Conservation (phyloP, 2,888 invertebrate genomes). For the Macroteleia sp. region DNA sequence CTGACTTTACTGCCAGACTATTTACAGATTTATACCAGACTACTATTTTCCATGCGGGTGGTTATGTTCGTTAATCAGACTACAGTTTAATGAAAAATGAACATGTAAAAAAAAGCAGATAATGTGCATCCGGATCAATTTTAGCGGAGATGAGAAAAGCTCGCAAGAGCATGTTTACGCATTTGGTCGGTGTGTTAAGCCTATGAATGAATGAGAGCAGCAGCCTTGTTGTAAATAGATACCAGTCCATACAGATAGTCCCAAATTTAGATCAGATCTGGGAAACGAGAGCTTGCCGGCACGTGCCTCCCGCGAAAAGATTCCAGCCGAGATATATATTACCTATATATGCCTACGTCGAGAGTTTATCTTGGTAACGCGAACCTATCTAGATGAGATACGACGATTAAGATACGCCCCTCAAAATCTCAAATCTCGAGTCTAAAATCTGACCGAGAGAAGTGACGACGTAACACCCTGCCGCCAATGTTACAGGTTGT, state of each 20-base stretch:
- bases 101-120: constrained; percentile 14
- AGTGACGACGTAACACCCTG: constrained; percentile 67
- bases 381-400: constrained; percentile 82
- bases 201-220: constrained; percentile 43
- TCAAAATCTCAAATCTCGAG: constrained; percentile 79
- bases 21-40: too few species aligned
- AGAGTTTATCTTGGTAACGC: constrained; percentile 80
- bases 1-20: too few species aligned
- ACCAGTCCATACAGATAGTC: constrained; percentile 68
- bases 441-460: constrained; percentile 78
- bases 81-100: too few species aligned
- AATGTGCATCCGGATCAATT: constrained; percentile 16
- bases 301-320: constrained; percentile 75
- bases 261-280: constrained; percentile 79
- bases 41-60: too few species aligned
- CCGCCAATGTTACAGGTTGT: constrained; percentile 73
- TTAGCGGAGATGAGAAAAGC: constrained; percentile 16
- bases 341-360: constrained; percentile 65
- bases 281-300: constrained; percentile 70
- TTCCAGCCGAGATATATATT: constrained; percentile 71
- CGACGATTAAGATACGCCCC: constrained; percentile 80
- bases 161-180: constrained; percentile 43
- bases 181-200: constrained; percentile 31
- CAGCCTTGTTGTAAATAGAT: constrained; percentile 30
- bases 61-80: too few species aligned